A percentile compares a stretch with the other conserved stretches of the same genome.
These are phyloP conservation scores for Platichthys flesus DNA, from an alignment of 2,113 vertebrate genomes.

Conservation along the genomic window DNA sequence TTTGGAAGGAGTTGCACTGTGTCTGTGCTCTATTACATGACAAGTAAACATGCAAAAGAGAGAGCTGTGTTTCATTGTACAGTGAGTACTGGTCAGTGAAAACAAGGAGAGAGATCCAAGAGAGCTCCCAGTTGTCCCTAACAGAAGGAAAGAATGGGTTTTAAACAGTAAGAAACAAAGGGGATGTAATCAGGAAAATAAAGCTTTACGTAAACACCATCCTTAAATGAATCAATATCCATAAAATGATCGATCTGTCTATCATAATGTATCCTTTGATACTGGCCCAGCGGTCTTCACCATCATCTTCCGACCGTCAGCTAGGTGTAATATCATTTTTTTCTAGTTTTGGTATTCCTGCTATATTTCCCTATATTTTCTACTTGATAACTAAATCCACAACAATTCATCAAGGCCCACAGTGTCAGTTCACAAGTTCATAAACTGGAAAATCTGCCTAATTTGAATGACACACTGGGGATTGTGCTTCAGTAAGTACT, in stretches of 20 bases:
- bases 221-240: background rate
- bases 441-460: background rate
- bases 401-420: background rate
- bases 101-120: background rate
- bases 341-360: no score
- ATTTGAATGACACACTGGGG: background rate
- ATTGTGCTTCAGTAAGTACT: constrained; percentile 12
- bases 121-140: background rate
- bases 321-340: background rate
- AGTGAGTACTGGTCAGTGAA: background rate
- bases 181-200: background rate
- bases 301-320: background rate
- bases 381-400: background rate
- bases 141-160: background rate
- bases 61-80: background rate
- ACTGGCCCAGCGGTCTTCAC: background rate
- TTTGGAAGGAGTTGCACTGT: background rate
- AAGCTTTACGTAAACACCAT: background rate
- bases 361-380: background rate
- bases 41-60: background rate
- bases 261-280: background rate
- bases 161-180: background rate
- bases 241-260: background rate
- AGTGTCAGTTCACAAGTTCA: constrained; percentile 1
- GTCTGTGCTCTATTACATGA: background rate